A percentile compares a stretch with the other conserved stretches of the same genome.
These are phyloP conservation scores for Ifrita kowaldi DNA, from an alignment of 2,113 vertebrate genomes.

Conservation along the genomic window DNA sequence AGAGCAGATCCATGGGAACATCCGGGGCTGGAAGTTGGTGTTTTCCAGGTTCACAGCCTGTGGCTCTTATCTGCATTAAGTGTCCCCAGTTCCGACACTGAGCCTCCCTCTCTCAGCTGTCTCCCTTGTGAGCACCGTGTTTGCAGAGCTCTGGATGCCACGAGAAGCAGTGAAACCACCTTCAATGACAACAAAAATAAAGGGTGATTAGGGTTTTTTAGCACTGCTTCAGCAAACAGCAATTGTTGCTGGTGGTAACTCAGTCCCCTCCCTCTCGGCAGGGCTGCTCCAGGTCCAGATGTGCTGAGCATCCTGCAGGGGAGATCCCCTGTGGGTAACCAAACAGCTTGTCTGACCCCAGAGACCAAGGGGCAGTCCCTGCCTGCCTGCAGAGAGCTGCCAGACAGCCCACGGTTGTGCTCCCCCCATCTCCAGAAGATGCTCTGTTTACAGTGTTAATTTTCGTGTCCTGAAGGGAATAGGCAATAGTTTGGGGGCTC, in stretches of 20 bases:
- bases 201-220: background rate
- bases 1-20: constrained; percentile 27
- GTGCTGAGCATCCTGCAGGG: background rate
- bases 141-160: background rate
- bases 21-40: background rate
- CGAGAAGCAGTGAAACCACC: background rate
- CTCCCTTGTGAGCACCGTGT: background rate
- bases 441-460: background rate
- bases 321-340: background rate
- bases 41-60: background rate
- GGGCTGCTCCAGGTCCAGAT: background rate
- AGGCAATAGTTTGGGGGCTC: background rate
- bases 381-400: background rate
- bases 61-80: background rate
- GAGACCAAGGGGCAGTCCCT: background rate
- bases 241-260: background rate
- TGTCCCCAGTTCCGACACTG: background rate
- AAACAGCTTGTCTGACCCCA: background rate
- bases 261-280: accelerated
- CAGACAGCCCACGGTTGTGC: background rate
- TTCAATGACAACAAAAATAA: background rate
- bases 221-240: background rate
- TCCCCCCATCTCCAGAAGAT: background rate
- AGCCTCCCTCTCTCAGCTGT: background rate
- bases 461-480: background rate